Conservation (phyloP, 2,113 vertebrate species). For the Falco punctatus region DNA sequence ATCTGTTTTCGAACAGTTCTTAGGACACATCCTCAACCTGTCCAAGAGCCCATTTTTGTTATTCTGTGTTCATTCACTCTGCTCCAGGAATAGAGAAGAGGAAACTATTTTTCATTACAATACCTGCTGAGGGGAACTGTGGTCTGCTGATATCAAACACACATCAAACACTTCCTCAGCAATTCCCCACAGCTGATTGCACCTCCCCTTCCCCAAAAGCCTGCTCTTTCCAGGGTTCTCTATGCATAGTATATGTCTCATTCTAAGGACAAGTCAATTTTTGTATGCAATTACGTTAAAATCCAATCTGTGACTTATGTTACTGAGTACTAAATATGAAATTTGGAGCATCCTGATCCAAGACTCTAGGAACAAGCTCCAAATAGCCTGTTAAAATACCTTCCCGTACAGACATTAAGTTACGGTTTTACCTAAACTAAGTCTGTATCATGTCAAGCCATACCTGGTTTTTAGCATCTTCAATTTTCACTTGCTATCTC, state of each 20-base stretch:
- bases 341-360: not conserved
- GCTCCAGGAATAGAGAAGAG: not conserved
- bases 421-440: not conserved
- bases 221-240: not conserved
- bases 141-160: not conserved
- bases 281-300: not conserved
- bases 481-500: not conserved
- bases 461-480: not conserved
- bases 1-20: not conserved
- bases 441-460: not conserved
- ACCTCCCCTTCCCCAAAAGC: not conserved
- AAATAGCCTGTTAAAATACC: not conserved
- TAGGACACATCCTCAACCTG: not conserved
- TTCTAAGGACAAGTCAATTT: not conserved
- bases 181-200: not conserved
- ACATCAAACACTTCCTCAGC: not conserved
- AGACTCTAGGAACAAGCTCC: not conserved
- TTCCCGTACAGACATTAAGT: not conserved
- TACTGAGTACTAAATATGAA: not conserved
- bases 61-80: not conserved
- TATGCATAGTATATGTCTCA: fast-evolving
- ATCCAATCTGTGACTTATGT: not conserved
- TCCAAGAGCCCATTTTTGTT: not conserved
- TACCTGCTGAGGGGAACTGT: not conserved
- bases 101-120: not conserved